Conservation (phyloP, 2,797 vertebrate genomes). For the Thalassophryne amazonica region DNA sequence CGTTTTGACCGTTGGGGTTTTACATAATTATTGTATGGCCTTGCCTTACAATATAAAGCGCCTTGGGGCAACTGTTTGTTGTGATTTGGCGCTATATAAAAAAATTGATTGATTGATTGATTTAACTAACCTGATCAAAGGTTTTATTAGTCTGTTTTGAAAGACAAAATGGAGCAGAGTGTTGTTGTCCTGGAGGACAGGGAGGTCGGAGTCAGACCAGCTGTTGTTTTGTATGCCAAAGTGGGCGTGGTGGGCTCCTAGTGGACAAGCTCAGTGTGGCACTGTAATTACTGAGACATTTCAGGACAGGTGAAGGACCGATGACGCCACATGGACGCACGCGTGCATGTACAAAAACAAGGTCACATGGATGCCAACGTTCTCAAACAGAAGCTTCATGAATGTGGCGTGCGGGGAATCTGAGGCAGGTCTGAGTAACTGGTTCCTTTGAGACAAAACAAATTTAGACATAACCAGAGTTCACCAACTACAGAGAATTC, state of each 20-base stretch:
- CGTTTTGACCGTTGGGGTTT: too few species aligned
- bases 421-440: slow-evolving; percentile 20
- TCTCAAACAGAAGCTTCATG: slow-evolving; percentile 9
- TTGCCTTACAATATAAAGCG: too few species aligned
- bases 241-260: slow-evolving; percentile 33
- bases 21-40: too few species aligned
- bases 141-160: slow-evolving; percentile 12
- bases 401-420: slow-evolving; percentile 25
- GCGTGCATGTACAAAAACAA: slow-evolving; percentile 2
- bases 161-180: slow-evolving; percentile 9
- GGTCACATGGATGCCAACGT: neutral
- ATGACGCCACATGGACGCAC: slow-evolving; percentile 28
- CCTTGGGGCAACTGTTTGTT: too few species aligned
- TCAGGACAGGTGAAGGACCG: slow-evolving; percentile 63
- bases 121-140: too few species aligned
- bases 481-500: neutral
- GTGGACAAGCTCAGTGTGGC: slow-evolving; percentile 29
- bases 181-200: slow-evolving; percentile 21
- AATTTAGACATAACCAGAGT: slow-evolving; percentile 4
- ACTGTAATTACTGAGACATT: slow-evolving; percentile 48
- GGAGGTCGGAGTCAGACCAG: slow-evolving; percentile 37
- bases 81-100: too few species aligned
- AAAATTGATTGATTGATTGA: too few species aligned
- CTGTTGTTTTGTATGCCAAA: slow-evolving; percentile 69
- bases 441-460: slow-evolving; percentile 4